Evolutionary conservation across 2,113 vertebrate genomes (phyloP).

Genomic region (Machaerirhynchus nigripectus): DNA sequence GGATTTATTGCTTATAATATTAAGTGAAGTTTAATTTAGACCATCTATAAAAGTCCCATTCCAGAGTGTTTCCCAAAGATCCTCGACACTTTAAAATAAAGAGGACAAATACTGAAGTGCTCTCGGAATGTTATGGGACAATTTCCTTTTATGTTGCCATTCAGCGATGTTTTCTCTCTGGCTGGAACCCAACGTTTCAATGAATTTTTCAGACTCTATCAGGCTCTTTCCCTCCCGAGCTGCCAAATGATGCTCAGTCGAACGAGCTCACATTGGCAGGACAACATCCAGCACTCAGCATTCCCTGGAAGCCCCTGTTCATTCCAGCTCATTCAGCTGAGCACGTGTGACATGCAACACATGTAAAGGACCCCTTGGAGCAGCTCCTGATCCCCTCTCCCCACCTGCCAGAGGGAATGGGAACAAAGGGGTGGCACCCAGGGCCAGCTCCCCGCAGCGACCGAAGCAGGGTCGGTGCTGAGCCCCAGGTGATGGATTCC

Average conservation of each 20-base stretch:
- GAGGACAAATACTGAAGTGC: slow-evolving; percentile 61
- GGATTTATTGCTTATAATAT: slow-evolving; percentile 60
- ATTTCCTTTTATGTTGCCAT: slow-evolving; percentile 63
- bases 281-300: neutral
- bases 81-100: slow-evolving; percentile 41
- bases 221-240: neutral
- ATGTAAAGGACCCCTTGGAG: rapidly evolving
- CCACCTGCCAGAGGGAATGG: neutral
- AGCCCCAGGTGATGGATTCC: neutral
- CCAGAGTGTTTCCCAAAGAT: slow-evolving; percentile 56
- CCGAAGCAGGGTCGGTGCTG: rapidly evolving
- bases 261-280: neutral
- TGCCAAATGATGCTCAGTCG: slow-evolving; percentile 14
- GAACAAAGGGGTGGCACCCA: neutral
- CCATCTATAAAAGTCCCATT: slow-evolving; percentile 61
- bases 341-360: neutral
- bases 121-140: slow-evolving; percentile 57
- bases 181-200: slow-evolving; percentile 40
- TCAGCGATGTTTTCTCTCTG: slow-evolving; percentile 32
- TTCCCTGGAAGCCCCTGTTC: neutral
- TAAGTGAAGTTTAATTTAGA: slow-evolving; percentile 63
- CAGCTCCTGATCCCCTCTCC: neutral
- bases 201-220: slow-evolving; percentile 56
- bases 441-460: neutral
- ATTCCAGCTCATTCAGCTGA: neutral